Evolutionary conservation across 2,797 vertebrate genomes (phyloP), one percentile per base, ranked within the genome.

Genomic region (Sardinella longiceps): DNA sequence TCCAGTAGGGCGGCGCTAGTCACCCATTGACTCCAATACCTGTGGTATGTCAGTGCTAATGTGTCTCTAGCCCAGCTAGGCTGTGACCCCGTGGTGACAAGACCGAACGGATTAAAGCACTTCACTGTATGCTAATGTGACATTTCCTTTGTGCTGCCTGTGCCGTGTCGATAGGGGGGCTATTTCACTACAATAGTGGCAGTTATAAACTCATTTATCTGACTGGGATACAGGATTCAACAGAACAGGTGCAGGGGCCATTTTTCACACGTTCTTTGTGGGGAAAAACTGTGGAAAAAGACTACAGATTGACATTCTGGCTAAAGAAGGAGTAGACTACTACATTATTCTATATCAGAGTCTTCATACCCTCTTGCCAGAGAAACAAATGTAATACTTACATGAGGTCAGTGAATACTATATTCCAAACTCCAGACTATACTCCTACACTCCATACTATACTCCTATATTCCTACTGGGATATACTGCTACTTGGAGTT

Each of bases 81-180:
- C 45, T 46, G 45, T 46, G 70, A 77, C 70, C 70, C 80, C 45
- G 70, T 18, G 20, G 74, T 87, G 50, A 81, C 88, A 87, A 84
- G 85, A 81, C 86, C 58, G 89, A 87, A 91, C 86, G 84, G 88
- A 89, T 83, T 82, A 87, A 93, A 91, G 66, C 87, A 88, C 85
- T 85, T 85, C 70, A 89, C 89, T 88, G 88, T 90, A 92, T 94
- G 90, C 87, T 92, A 93, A 93, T 94, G 91, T 94, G 91, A 94
- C 93, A 94, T 94, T 95, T 94, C 83, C 85, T 58, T 82, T 58
- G 83, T 85, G 89, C 84, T 84, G 87, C 88, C 60, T 85, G 81
- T 86, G 82, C 90, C 88, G 88, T 87, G 89, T 90, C 90, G 90
- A 92, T 87, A 45, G 45, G 45, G 85, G 85, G 84, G 87, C 91